Evolutionary conservation across 2,888 invertebrate genomes (phyloP), one percentile per base, ranked within the genome.

Genomic region (Stenurella melanura): DNA sequence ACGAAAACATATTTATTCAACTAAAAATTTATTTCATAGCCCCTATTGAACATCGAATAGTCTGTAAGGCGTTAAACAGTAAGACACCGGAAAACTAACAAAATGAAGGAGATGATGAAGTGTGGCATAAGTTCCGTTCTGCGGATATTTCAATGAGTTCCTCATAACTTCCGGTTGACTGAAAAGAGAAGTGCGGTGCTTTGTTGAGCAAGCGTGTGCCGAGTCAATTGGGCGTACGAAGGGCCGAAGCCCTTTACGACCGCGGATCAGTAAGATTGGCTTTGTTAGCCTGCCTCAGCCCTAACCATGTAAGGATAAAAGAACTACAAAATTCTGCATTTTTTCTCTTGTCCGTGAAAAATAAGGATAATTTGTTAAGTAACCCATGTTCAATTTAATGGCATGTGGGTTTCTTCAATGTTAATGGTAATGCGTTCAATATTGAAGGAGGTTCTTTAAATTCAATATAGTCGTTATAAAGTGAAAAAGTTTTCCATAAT

Each of bases 91-190:
- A 86, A 86, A 86, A 84, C 83, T 82, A 82, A 82, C 83, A 81
- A 78, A 80, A 78, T 80, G 82, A 84, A 79, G 77, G 81, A 80
- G 80, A 87, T 86, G 87, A 87, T 85, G 85, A 85, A 88, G 87
- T 87, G 87, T 81, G 83, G 81, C 84, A 81, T 83, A 81, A 83
- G 85, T 87, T 87, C 87, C 87, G 86, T 84, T 85, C 86, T 86
- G 86, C 87, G 88, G 88, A 88, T 88, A 89, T 88, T 88, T 87
- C 88, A 89, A 89, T 89, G 88, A 88, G 87, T 87, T 86, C 85
- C 88, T 88, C 88, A 89, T 88, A 89, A 88, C 88, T 89, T 89
- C 88, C 89, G 88, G 87, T 79, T 83, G 87, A 86, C 80, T 84
- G 86, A 81, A 83, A 80, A 79, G 78, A 80, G 83, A 82, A 86